Base-by-base conservation (phyloP, 2,888 invertebrate genomes). In the Epistrophe grossulariae region DNA sequence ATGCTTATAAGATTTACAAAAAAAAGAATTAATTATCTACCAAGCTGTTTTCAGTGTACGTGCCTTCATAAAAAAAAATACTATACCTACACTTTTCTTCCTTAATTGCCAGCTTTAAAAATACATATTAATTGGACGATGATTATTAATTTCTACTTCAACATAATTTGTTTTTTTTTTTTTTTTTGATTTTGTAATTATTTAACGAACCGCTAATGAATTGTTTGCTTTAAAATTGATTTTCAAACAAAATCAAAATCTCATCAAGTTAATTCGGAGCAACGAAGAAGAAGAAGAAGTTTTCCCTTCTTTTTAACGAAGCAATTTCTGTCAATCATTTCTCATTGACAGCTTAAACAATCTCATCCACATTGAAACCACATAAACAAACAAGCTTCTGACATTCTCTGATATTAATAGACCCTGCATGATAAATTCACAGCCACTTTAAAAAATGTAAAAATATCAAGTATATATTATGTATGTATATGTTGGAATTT, bases 201-300 rank as follows among this genome's bases (percentile, higher is more conserved):
- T 72, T 72, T 72, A 83, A 83, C 73, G 82, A 83, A 68, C 72
- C 52, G 43, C 52, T 83, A 83, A 83, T 83, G 68, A 73, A 52
- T 68, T 72, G 68, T 83, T 78, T 83, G 60, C 43, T 71, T 38
- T 35, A 50, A 68, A 66, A 71, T 76, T 55, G 64, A 81, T 59
- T 76, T 76, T 17, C 15, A 45, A 74, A 38, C 55, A 38, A 70
- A 81, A 55, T 70, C 38, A 81, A 59, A 79, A 70, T 45, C 62
- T 62, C 81, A 71, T 70, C 62, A 55, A 59, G 19, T 70, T 52
- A 17, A 81, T 76, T 70, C 70, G 28, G 55, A 74, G 62, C 13
- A 38, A 19, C 7, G 15, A 40, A 38, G 9, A 40, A 3, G 13
- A 68, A 64, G 13, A 28, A 15, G 35, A 50, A 60, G 50, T 50